Conservation (phyloP, 2,113 vertebrate genomes). For the Gallinago undulata region DNA sequence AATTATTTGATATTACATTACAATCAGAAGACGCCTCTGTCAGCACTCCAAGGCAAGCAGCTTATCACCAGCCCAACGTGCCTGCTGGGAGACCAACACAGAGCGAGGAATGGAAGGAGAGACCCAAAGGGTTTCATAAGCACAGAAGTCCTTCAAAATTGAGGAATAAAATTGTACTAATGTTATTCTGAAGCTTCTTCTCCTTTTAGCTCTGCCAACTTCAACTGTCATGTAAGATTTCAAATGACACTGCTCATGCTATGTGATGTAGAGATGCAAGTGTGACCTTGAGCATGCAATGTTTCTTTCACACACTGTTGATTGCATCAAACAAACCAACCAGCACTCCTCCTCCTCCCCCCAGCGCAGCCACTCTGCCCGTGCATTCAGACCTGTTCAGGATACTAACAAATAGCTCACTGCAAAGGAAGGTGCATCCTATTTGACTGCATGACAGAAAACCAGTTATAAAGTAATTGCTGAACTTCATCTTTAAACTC, state of each 20-base stretch:
- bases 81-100: not conserved
- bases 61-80: not conserved
- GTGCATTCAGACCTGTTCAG: not conserved
- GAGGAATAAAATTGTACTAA: conserved; percentile 12
- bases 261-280: not conserved
- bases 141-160: not conserved
- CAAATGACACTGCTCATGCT: conserved; percentile 6
- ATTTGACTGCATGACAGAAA: not conserved
- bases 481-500: conserved; percentile 21
- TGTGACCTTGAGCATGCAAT: conserved; percentile 26
- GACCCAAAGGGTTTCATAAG: not conserved
- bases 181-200: not conserved
- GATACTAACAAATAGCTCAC: not conserved
- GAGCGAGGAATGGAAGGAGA: not conserved
- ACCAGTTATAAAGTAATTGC: not conserved
- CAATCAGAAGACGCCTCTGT: not conserved
- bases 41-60: not conserved
- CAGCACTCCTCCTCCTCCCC: not conserved
- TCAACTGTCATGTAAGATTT: conserved; percentile 14
- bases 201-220: conserved; percentile 1
- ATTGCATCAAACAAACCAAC: conserved; percentile 1
- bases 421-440: not conserved
- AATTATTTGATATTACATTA: not conserved
- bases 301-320: conserved; percentile 39
- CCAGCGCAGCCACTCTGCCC: not conserved